These are phyloP conservation scores for Pangasianodon hypophthalmus DNA, from an alignment of 2,113 vertebrate species.

Conservation along the genomic window DNA sequence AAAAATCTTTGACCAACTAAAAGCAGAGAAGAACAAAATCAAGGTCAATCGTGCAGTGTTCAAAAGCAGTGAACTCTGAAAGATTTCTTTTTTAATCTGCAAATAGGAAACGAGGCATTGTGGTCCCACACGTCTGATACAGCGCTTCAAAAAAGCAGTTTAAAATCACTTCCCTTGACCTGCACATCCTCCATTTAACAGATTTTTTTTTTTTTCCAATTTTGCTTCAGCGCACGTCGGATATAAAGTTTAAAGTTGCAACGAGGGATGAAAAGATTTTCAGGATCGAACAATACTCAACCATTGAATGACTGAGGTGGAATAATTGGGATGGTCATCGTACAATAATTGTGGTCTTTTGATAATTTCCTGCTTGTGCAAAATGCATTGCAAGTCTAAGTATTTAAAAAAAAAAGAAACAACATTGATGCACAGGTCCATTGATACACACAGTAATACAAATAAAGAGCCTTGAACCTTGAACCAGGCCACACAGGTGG, in stretches of 20 bases:
- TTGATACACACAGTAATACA: too few relatives aligned
- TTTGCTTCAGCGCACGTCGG: neutral
- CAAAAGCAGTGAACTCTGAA: neutral
- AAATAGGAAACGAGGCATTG: constrained; percentile 23
- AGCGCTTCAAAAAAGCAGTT: neutral
- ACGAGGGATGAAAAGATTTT: neutral
- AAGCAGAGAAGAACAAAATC: constrained; percentile 22
- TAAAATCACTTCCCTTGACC: constrained; percentile 26
- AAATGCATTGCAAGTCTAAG: neutral
- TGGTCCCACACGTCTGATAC: neutral
- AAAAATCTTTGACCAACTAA: constrained; percentile 11
- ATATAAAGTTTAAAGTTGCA: neutral
- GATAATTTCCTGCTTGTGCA: neutral
- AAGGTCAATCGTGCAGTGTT: constrained; percentile 22
- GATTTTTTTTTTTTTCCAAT: neutral
- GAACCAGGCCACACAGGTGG: neutral
- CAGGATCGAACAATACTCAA: neutral
- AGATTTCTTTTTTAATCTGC: constrained; percentile 24
- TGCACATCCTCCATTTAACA: neutral
- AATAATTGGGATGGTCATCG: neutral
- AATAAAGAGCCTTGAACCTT: too few relatives aligned
- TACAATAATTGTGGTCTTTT: neutral
- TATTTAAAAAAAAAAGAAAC: neutral
- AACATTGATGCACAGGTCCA: neutral
- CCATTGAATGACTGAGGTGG: neutral